These are phyloP conservation scores for Osmoderma eremita DNA, from an alignment of 2,888 invertebrate species.

Conservation along the genomic window DNA sequence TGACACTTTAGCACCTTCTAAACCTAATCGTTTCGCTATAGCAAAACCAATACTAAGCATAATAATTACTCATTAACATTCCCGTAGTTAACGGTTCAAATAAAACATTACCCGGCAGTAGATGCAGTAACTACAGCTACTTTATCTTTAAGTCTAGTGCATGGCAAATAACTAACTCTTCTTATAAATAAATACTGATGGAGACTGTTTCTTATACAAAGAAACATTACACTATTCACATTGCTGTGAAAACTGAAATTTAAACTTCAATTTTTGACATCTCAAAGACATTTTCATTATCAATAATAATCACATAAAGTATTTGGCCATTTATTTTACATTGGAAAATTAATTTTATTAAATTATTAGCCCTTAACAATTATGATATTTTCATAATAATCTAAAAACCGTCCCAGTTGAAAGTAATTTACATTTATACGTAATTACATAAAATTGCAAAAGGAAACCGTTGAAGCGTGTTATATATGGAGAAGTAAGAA, in stretches of 20 bases:
- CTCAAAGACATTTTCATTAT: background rate
- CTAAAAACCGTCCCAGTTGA: no score
- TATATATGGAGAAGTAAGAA: no score
- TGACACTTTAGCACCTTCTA: slow-evolving; percentile 92
- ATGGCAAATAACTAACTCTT: slow-evolving; percentile 9
- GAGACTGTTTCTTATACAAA: slow-evolving; percentile 2
- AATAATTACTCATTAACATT: no score
- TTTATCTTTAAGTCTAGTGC: slow-evolving; percentile 26
- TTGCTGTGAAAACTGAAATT: background rate
- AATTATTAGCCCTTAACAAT: no score
- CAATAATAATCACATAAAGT: no score
- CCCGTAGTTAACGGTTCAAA: no score
- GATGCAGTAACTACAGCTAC: slow-evolving; percentile 26
- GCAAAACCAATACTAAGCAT: slow-evolving; percentile 84
- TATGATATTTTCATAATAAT: no score
- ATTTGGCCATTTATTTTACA: no score
- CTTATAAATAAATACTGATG: background rate
- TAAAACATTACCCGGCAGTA: slow-evolving; percentile 29
- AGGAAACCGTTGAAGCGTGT: no score
- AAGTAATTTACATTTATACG: no score
- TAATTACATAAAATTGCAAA: no score
- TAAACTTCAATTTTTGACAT: slow-evolving; percentile 21
- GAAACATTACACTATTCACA: slow-evolving; percentile 7
- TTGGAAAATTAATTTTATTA: no score
- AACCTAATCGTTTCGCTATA: slow-evolving; percentile 85